Percentiles rank a stretch among this genome's conserved stretches.
Evolutionary conservation across 2,888 invertebrate genomes (phyloP).

Genomic region (Xanthorhoe designata): DNA sequence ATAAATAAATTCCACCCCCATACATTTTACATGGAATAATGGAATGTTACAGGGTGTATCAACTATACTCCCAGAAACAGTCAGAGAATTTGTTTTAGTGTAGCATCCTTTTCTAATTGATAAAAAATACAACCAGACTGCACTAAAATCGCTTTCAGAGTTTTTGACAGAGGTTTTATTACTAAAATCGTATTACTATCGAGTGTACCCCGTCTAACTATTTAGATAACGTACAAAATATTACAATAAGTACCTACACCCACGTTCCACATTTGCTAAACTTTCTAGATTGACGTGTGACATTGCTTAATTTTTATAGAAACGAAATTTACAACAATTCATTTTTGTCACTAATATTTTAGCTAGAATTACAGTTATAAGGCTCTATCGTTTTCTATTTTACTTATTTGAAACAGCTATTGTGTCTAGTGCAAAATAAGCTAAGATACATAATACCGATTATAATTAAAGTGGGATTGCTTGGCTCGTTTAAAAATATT

Average conservation of each 20-base stretch:
- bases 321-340: constrained; percentile 26
- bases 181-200: constrained; percentile 2
- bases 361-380: constrained; percentile 15
- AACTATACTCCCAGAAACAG: neutral
- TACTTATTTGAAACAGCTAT: constrained; percentile 17
- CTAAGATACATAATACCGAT: constrained; percentile 30
- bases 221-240: constrained; percentile 25
- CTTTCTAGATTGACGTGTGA: constrained; percentile 4
- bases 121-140: too few species aligned
- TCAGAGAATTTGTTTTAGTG: neutral
- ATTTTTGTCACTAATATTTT: constrained; percentile 16
- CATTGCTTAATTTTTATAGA: constrained; percentile 10
- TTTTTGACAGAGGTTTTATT: neutral
- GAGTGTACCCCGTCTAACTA: constrained; percentile 12
- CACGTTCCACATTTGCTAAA: constrained; percentile 22
- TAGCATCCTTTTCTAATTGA: too few species aligned
- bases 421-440: constrained; percentile 39
- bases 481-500: neutral
- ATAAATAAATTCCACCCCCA: neutral
- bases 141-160: too few species aligned
- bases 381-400: constrained; percentile 14
- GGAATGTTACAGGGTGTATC: constrained; percentile 5
- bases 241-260: constrained; percentile 25
- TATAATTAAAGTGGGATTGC: constrained; percentile 3
- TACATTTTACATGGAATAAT: neutral